These are phyloP conservation scores for Phrynosoma platyrhinos DNA, from an alignment of 2,113 vertebrate genomes.

Conservation along the genomic window DNA sequence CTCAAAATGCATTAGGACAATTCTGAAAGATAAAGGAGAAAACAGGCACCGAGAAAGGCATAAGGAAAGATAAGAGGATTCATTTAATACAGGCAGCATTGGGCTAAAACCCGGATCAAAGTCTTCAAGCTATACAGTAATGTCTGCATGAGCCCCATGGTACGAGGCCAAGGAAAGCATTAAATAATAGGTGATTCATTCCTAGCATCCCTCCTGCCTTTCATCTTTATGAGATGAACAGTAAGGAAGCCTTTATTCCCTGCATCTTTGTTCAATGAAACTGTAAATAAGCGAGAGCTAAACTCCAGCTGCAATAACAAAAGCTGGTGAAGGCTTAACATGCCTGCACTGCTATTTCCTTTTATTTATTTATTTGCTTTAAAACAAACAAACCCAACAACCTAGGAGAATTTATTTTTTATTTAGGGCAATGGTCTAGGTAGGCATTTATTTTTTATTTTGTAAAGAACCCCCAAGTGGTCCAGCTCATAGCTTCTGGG, in stretches of 20 bases:
- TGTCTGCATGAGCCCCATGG: constrained; percentile 44
- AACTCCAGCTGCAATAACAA: constrained; percentile 39
- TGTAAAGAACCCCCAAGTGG: too few relatives aligned
- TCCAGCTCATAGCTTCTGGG: too few relatives aligned
- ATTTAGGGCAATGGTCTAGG: neutral
- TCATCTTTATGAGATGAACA: constrained; percentile 45
- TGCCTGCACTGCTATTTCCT: neutral
- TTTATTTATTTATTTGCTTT: constrained; percentile 7
- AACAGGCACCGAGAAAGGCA: constrained; percentile 1
- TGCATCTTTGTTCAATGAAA: constrained; percentile 41
- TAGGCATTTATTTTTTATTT: too few relatives aligned
- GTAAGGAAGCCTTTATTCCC: constrained; percentile 46
- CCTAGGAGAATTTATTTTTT: neutral
- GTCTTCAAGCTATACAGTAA: constrained; percentile 50
- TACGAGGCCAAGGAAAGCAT: constrained; percentile 30
- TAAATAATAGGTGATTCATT: constrained; percentile 53
- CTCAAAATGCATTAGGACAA: constrained; percentile 34
- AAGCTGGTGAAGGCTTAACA: constrained; percentile 27
- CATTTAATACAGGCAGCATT: constrained; percentile 26
- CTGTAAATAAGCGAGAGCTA: constrained; percentile 47
- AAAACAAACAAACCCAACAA: constrained; percentile 19
- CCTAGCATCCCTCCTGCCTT: constrained; percentile 42
- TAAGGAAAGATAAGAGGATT: constrained; percentile 55
- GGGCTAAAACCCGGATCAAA: constrained; percentile 61
- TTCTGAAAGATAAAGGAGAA: constrained; percentile 47